Conservation (phyloP, 2,113 vertebrate species). For the Gasterosteus aculeatus region DNA sequence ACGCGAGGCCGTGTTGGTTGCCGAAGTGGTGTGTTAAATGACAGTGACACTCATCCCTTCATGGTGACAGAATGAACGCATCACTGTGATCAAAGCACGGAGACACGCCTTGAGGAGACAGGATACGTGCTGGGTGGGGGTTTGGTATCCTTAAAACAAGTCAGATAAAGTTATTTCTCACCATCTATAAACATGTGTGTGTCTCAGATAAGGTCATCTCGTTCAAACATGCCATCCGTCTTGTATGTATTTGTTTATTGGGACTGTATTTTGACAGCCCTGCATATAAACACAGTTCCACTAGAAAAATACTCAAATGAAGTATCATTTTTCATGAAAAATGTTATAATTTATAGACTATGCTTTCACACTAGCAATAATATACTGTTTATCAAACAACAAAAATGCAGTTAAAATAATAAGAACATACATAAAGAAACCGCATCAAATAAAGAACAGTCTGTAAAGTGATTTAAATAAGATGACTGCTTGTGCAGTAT, state of each 20-base stretch:
- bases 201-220: constrained; percentile 61
- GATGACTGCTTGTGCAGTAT: too few relatives aligned
- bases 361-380: background rate
- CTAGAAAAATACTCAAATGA: background rate
- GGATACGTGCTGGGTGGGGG: constrained; percentile 43
- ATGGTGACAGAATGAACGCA: constrained; percentile 59
- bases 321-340: background rate
- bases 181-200: constrained; percentile 52
- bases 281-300: background rate
- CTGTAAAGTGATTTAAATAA: too few relatives aligned
- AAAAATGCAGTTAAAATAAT: background rate
- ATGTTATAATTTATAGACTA: background rate
- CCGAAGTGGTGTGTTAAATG: constrained; percentile 67
- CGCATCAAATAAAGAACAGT: too few relatives aligned
- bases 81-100: constrained; percentile 66
- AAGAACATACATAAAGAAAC: background rate
- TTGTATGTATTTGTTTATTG: background rate
- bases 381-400: too few relatives aligned
- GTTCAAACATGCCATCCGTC: background rate
- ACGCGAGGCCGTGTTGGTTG: constrained; percentile 11
- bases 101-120: constrained; percentile 66
- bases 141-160: constrained; percentile 34
- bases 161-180: constrained; percentile 46
- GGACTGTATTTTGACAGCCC: background rate
- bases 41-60: constrained; percentile 75